Evolutionary conservation across 2,797 vertebrate species (phyloP).

Genomic region (Adelosebastes latens): DNA sequence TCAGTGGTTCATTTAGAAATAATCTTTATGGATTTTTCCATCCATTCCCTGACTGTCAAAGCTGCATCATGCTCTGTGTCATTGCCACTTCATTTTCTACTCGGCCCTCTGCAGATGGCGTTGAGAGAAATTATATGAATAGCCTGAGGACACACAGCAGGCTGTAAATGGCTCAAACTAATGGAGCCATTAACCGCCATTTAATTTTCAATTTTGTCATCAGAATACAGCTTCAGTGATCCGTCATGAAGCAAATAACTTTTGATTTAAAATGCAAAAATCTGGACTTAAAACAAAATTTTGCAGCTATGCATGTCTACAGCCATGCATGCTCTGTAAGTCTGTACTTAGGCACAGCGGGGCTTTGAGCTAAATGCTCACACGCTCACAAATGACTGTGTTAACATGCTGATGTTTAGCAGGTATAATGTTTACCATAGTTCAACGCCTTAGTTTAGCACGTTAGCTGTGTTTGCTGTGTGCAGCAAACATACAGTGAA

Average conservation of each 20-base stretch:
- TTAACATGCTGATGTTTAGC: neutral
- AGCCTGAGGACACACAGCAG: constrained; percentile 21
- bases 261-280: neutral
- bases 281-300: neutral
- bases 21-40: constrained; percentile 47
- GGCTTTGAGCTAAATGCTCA: neutral
- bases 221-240: neutral
- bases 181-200: constrained; percentile 19
- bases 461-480: no score
- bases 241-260: neutral
- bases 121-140: constrained; percentile 39
- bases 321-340: neutral
- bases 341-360: neutral
- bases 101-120: constrained; percentile 10
- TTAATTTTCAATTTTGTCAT: constrained; percentile 3
- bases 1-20: constrained; percentile 57
- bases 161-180: neutral
- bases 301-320: neutral
- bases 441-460: neutral
- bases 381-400: neutral
- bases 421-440: neutral
- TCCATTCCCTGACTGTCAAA: constrained; percentile 33
- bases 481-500: no score
- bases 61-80: constrained; percentile 25
- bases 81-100: constrained; percentile 32